Evolutionary conservation across 2,888 invertebrate species (phyloP).

Genomic region (Heliconius sara): DNA sequence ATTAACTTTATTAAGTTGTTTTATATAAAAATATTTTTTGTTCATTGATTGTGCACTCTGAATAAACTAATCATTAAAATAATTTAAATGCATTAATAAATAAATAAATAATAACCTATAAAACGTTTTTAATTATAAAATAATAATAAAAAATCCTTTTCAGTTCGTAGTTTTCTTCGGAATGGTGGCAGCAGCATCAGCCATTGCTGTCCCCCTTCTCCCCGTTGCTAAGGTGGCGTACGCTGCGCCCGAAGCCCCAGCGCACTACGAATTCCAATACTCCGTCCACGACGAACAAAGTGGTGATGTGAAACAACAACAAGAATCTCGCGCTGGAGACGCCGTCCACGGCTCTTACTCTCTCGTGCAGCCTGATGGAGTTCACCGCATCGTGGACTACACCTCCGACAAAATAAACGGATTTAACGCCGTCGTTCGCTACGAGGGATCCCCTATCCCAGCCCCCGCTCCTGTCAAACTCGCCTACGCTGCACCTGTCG

Average conservation of each 20-base stretch:
- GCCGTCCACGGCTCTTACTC: constrained; percentile 77
- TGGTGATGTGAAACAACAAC: constrained; percentile 78
- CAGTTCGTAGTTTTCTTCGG: constrained; percentile 65
- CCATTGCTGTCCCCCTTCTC: constrained; percentile 54
- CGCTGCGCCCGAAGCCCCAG: constrained; percentile 68
- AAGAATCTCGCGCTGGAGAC: constrained; percentile 74
- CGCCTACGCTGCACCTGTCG: constrained; percentile 56
- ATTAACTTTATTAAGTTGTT: background rate
- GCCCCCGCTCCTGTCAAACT: constrained; percentile 56
- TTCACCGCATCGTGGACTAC: constrained; percentile 76
- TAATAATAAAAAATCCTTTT: constrained; percentile 17
- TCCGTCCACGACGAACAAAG: constrained; percentile 74
- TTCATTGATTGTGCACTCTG: background rate
- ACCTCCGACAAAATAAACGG: constrained; percentile 73
- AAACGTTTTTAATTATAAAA: background rate
- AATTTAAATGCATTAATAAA: background rate
- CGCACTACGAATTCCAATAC: constrained; percentile 76
- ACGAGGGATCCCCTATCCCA: constrained; percentile 68
- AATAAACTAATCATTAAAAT: background rate
- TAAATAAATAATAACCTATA: background rate
- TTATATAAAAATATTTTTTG: background rate
- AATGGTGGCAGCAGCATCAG: constrained; percentile 59
- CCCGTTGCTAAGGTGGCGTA: constrained; percentile 65
- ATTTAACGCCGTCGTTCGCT: constrained; percentile 77
- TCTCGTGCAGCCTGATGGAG: constrained; percentile 78